Conservation (phyloP, 1,140 invertebrate genomes). For the Hylaeus anthracinus region DNA sequence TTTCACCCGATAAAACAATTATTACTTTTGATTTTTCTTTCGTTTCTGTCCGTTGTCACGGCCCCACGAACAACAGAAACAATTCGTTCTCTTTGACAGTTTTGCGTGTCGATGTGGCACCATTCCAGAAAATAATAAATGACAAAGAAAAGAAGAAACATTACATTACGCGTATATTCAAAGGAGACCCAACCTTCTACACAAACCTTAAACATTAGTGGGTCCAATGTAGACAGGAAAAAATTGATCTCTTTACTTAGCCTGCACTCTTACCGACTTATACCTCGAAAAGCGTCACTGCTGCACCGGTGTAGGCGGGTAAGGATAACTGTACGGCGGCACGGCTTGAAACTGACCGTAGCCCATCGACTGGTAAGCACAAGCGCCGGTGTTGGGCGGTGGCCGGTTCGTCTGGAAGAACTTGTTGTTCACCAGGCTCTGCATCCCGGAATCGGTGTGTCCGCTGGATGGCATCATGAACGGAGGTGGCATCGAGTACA, state of each 20-base stretch:
- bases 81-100: neutral
- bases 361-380: constrained; percentile 83
- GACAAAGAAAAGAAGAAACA: constrained; percentile 57
- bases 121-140: constrained; percentile 58
- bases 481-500: constrained; percentile 81
- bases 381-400: constrained; percentile 81
- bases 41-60: neutral
- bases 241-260: constrained; percentile 62
- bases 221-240: constrained; percentile 43
- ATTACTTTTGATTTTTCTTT: neutral
- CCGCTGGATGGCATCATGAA: constrained; percentile 80
- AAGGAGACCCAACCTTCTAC: constrained; percentile 48
- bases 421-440: constrained; percentile 83
- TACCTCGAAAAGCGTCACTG: constrained; percentile 74
- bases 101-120: constrained; percentile 17
- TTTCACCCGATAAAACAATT: neutral
- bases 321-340: constrained; percentile 80
- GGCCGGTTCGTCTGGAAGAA: constrained; percentile 84
- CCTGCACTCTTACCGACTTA: constrained; percentile 58
- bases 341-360: constrained; percentile 81
- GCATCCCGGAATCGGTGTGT: constrained; percentile 79
- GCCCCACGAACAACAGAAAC: neutral
- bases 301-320: constrained; percentile 80
- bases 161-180: constrained; percentile 54
- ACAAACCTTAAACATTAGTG: constrained; percentile 50